Evolutionary conservation across 2,113 vertebrate species (phyloP), one percentile per base, ranked within the genome.

Genomic region (Lagopus leucura): DNA sequence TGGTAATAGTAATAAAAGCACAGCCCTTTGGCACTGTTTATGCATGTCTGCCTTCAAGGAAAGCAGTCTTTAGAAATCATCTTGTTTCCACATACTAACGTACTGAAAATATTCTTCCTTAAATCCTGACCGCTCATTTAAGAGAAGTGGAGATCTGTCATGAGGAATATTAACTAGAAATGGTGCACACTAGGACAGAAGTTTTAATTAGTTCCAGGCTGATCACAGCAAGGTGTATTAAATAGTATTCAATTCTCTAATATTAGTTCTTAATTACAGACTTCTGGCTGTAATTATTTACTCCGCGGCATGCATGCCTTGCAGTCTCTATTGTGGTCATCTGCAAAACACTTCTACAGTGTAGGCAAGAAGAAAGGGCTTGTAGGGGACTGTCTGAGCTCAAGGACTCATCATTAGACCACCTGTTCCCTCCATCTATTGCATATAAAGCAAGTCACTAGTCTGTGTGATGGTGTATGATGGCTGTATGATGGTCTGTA

Each of bases 21-120:
- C 4, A 67, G 4, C 13, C 75, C 42, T 34, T 64, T 88, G 71
- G 63, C 18, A 15, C 30, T 45, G 7, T 63, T 54, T 40, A 71
- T 0, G 0, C 15, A 43, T 48, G 40, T 27, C n/a, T 81, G n/a
- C 22, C 32, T 10, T 90, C 58, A 69, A 67, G 34, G 15, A 77
- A 74, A 69, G 10, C 8, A 81, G 10, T 4, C 38, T 83, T 54
- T 42, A 81, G 42, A 77, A 83, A 65, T 76, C 57, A 2, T 8
- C 22, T 82, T 55, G 4, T 71, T 82, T 73, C 48, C 48, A 54
- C 45, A 36, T 14, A 83, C 27, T 67, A 73, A 38, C 47, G 10
- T 15, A 58, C 76, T 65, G 42, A 60, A 93, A 71, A 55, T 74
- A 81, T 50, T 86, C 66, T 65, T 21, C 32, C 38, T 47, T 38